Base-by-base conservation (phyloP, 2,113 vertebrate genomes). In the Pterophyllum scalare region DNA sequence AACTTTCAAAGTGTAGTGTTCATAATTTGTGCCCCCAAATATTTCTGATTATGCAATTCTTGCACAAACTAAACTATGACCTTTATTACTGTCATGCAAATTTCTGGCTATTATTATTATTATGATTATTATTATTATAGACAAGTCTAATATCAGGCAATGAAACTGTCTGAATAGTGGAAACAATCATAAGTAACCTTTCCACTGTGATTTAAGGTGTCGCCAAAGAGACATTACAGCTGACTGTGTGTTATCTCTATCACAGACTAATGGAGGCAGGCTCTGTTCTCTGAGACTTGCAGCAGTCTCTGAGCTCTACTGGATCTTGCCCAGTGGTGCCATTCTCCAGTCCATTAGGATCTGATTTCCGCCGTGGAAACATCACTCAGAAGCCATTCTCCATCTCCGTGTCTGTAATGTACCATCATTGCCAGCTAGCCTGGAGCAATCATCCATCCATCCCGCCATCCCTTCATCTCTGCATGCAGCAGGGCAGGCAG, bases 261-360 rank as follows among this genome's bases (percentile, higher is more conserved):
- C 60, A 38, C 79, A 43, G 67, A 67, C 54, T 90, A 87, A 88
- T 83, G 86, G 77, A 83, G 20, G 43, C 35, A 78, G 67, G 59
- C 35, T 70, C 49, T 59, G 2, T 40, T 64, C 77, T 64, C 38
- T 33, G 60, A 52, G 79, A 22, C 43, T 74, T 82, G 59, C 77
- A 49, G 49, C 60, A 49, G 64, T 54, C 61, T 76, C 67, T 61
- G 35, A 80, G 78, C 87, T 79, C 77, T 19, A 20, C 72, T 83
- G 84, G 75, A 87, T 83, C 54, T 83, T 26, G 10, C 84, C 84
- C 89, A 90, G 60, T 82, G 80, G 87, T 83, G 78, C 90, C 87
- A 84, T 86, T 86, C 81, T 84, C 65, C 65, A 81, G 80, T 80
- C 87, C 84, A 90, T 91, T 89, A 91, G 82, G 89, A 89, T 90